Percentiles rank a stretch among this genome's conserved stretches.
These are phyloP conservation scores for Xestia rhomboidea DNA, from an alignment of 2,888 invertebrate species.

Conservation along the genomic window DNA sequence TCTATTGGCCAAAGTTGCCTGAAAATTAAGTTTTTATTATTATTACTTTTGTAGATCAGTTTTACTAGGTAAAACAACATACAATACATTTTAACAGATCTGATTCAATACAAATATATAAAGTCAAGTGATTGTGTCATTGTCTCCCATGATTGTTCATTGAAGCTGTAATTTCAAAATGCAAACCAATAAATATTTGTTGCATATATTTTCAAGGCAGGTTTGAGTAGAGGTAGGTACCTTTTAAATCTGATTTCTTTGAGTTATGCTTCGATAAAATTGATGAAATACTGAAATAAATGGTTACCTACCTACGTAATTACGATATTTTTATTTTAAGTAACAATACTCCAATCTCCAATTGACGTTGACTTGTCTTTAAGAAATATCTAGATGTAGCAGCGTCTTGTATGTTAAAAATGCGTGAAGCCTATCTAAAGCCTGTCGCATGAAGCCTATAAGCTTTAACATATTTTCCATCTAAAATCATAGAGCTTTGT, in stretches of 20 bases:
- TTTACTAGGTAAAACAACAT: background rate
- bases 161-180: constrained; percentile 13
- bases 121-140: background rate
- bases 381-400: background rate
- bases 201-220: background rate
- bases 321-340: background rate
- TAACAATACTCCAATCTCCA: background rate
- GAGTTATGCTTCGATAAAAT: background rate
- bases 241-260: background rate
- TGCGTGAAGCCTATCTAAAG: background rate
- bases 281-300: background rate
- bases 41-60: background rate
- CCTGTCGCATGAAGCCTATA: background rate
- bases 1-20: too few species aligned
- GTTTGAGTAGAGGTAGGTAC: too few species aligned
- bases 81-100: background rate
- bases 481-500: background rate
- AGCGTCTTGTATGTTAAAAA: background rate
- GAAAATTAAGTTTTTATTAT: too few species aligned
- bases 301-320: background rate
- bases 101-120: background rate
- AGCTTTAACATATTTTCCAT: too few species aligned
- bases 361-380: too few species aligned
- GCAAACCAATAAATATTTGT: background rate
- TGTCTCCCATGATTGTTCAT: constrained; percentile 33